Base-by-base conservation (phyloP, 2,797 vertebrate species). In the Bufotes viridis region DNA sequence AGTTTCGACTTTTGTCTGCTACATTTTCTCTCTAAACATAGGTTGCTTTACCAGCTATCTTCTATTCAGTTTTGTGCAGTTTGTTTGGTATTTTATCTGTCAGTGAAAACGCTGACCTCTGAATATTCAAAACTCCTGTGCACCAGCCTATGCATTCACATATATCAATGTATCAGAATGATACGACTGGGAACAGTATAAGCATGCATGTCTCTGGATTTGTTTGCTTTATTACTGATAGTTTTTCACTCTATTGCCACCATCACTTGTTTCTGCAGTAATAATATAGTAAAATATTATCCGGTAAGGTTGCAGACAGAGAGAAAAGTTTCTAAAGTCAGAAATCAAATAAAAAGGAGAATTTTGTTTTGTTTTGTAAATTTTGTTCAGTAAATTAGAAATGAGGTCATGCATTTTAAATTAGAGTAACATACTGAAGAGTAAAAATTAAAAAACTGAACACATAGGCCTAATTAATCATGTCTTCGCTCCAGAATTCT, bases 121-220 rank as follows among this genome's bases (percentile, higher is more conserved):
- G 51, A 69, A 82, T 69, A 82, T 55, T 82, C 61, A 69, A 7
- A 17, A 53, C 65, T 82, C 81, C 51, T 55, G 81, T 63, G 49
- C 17, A 26, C n/a, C 42, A 69, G 9, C 14, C 24, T 82, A 69
- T 82, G 61, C 61, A 67, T 53, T 69, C 49, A 82, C 15, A 53
- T 82, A 67, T n/a, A 82, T 82, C 61, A 67, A 82, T 82, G 18
- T 24, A 12, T 26, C 17, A 4, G 14, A 57, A 72, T 83, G 51
- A 4, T 26, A 22, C 67, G 9, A 18, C 14, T 18, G 78, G 26
- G 51, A 58, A 42, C 2, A 29, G 53, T 58, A 83, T 42, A 18
- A 57, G 65, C 67, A 20, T 57, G 67, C 82, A 58, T 72, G 26
- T 34, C 4, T 26, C 17, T 3, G 18, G 14, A 83, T 26, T 67